Evolutionary conservation across 1,140 invertebrate species (phyloP).

Genomic region (Drosophila baimaii): DNA sequence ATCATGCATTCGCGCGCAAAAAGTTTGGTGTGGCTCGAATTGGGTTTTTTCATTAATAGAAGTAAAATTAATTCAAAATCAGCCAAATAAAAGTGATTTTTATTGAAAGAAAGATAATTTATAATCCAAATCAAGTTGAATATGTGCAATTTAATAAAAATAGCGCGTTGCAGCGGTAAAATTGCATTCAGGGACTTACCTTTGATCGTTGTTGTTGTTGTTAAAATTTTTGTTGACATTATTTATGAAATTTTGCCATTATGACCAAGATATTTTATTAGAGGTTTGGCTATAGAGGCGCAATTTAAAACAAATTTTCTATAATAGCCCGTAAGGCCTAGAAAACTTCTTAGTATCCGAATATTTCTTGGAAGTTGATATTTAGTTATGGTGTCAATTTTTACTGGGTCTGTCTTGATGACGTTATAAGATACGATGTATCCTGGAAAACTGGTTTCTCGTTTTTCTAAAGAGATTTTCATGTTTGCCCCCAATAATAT

Average conservation of each 20-base stretch:
- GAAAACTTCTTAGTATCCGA: neutral
- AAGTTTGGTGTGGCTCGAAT: no score
- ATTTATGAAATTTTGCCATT: neutral
- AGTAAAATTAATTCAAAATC: no score
- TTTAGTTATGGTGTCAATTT: neutral
- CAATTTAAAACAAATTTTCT: neutral
- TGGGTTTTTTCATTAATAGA: no score
- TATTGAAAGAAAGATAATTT: no score
- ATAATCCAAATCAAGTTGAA: no score
- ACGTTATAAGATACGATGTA: neutral
- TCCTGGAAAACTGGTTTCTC: neutral
- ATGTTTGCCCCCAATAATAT: constrained; percentile 6
- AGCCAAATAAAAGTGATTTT: no score
- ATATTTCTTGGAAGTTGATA: neutral
- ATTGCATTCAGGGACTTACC: no score
- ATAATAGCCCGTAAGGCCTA: neutral
- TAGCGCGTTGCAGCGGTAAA: no score
- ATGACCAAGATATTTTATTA: neutral
- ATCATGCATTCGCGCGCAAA: no score
- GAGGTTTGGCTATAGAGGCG: neutral
- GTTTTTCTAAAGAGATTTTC: constrained; percentile 9
- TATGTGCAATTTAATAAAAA: no score
- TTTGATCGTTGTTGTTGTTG: no score
- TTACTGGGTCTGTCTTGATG: neutral
- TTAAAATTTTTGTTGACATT: neutral